Evolutionary conservation across 1,140 invertebrate genomes (phyloP), one percentile per base, ranked within the genome.

Genomic region (Geopemphigus sp.): DNA sequence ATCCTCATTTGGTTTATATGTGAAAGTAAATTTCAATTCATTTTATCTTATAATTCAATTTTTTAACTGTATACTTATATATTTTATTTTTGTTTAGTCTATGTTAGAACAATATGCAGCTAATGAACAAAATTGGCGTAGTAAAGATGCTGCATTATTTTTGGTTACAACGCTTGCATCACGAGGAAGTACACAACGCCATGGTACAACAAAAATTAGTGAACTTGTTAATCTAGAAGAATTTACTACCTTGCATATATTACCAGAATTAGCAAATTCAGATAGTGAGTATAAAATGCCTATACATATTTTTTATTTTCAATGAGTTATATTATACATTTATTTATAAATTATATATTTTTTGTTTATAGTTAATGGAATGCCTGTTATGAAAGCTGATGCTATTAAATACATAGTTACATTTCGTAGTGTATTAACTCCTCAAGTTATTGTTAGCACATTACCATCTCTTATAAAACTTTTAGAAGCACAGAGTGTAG

Each of bases 401-500:
- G 92, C 94, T 12, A 93, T 99, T 26, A 98, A 98, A 85, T 99
- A 96, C 85, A 86, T 98, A 14, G 96, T 99, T 91, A 95, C 93
- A 17, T 99, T 99, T 85, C 89, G 97, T 80, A 94, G 93, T 83
- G 89, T 98, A 81, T 87, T 99, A 70, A 93, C 95, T 0, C 89
- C 88, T 53, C 92, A 95, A 82, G 86, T 93, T 39, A 86, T 97
- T 5, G 84, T 95, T 57, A 88, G 89, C 8, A 89, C 90, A 66
- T 84, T 98, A 56, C 94, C 95, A 0, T 87, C 92, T 81, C 84
- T 98, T 80, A 87, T 90, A n/a, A 86, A 88, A 54, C 92, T 93
- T 84, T 88, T 97, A 68, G 85, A 90, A 32, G 89, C 89, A 1
- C 89, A 92, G n/a, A 90, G 90, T 85, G 88, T 90, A 47, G 97